Conservation (phyloP, 2,113 vertebrate genomes). For the Alethe castanea region DNA sequence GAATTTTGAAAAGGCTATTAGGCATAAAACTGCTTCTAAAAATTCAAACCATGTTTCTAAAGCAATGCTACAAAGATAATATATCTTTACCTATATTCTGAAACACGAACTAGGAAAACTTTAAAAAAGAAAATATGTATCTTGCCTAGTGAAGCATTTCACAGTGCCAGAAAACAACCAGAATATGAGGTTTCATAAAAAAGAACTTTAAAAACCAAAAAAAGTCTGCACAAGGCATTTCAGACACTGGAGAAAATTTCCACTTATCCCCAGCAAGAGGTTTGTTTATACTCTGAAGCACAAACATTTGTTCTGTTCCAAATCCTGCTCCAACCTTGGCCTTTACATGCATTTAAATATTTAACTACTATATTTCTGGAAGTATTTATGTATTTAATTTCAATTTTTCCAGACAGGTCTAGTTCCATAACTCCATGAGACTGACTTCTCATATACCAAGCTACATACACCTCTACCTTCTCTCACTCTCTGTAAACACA, state of each 20-base stretch:
- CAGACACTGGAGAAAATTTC: background rate
- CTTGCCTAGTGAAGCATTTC: background rate
- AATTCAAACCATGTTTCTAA: background rate
- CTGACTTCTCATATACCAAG: background rate
- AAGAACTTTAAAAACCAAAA: background rate
- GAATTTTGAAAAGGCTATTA: background rate
- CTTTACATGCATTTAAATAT: background rate
- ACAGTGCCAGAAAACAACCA: background rate
- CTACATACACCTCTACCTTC: background rate
- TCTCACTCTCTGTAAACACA: background rate
- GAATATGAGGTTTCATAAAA: background rate
- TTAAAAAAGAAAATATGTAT: background rate
- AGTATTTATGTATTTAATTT: background rate
- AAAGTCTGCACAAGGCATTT: background rate
- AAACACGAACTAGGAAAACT: background rate
- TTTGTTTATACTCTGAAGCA: constrained; percentile 10
- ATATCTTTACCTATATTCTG: background rate
- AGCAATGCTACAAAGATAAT: background rate
- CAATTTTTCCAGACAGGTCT: background rate
- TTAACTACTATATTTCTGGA: background rate
- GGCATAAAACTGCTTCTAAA: background rate
- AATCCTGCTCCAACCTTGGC: background rate
- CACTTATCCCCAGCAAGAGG: background rate
- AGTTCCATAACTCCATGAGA: background rate
- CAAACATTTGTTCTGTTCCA: background rate